Evolutionary conservation across 2,888 invertebrate species (phyloP).

Genomic region (Ethmia dodecea): DNA sequence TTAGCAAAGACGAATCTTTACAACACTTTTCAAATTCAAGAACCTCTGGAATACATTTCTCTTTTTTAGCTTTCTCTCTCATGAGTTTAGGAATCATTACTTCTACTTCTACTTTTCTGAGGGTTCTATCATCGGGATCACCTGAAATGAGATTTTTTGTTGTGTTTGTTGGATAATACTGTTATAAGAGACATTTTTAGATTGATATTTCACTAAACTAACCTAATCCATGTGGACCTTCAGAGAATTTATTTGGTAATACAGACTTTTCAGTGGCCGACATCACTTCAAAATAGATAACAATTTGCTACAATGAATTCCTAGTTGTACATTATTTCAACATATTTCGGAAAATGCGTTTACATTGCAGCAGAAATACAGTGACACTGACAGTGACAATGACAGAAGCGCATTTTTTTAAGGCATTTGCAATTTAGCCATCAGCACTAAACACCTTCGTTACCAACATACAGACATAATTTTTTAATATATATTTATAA

Average conservation of each 20-base stretch:
- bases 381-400: too few relatives aligned
- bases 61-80: conserved; percentile 86
- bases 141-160: conserved; percentile 72
- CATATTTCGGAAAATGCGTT: too few relatives aligned
- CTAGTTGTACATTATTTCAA: too few relatives aligned
- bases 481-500: too few relatives aligned
- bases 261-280: conserved; percentile 54
- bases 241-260: conserved; percentile 53
- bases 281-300: too few relatives aligned
- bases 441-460: too few relatives aligned
- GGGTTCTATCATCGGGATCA: conserved; percentile 88
- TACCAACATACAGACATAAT: too few relatives aligned
- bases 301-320: too few relatives aligned
- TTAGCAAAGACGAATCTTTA: conserved; percentile 80
- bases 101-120: conserved; percentile 93
- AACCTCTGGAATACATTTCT: conserved; percentile 87
- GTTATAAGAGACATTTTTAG: neutral
- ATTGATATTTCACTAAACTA: conserved; percentile 13
- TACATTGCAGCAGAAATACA: too few relatives aligned
- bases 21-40: conserved; percentile 85
- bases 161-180: neutral
- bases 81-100: conserved; percentile 93
- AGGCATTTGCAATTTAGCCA: too few relatives aligned
- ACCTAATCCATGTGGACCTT: conserved; percentile 79
- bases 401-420: too few relatives aligned